Percentiles rank a stretch among this genome's conserved stretches.
Evolutionary conservation across 2,797 vertebrate species (phyloP).

Genomic region (Benthosema pterotum): DNA sequence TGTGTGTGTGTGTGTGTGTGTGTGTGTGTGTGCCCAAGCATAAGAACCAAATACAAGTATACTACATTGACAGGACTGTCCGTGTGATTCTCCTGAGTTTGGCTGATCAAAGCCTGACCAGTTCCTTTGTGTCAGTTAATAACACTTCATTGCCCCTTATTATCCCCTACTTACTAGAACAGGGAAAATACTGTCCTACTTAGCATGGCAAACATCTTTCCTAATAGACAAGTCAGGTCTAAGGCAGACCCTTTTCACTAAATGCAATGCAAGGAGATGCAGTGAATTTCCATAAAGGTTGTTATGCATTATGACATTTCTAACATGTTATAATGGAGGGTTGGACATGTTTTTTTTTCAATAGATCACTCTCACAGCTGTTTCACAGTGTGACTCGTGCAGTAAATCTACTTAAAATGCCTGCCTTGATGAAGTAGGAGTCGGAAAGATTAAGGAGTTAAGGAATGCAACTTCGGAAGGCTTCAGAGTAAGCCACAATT

Average conservation of each 20-base stretch:
- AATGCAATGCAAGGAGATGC: background rate
- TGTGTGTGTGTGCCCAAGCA: background rate
- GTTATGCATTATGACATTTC: background rate
- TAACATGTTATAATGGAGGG: background rate
- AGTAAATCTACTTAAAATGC: constrained; percentile 33
- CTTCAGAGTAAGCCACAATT: background rate
- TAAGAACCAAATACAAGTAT: constrained; percentile 28
- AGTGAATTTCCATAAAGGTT: background rate
- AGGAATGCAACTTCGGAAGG: background rate
- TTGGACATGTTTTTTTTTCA: background rate
- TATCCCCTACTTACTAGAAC: too few species aligned
- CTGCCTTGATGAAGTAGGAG: constrained; percentile 4
- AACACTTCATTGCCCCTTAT: background rate
- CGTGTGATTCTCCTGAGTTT: constrained; percentile 33
- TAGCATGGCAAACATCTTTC: background rate
- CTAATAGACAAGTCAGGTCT: background rate
- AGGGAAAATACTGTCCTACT: too few species aligned
- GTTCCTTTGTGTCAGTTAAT: constrained; percentile 32
- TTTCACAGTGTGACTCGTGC: background rate
- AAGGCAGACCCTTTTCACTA: background rate
- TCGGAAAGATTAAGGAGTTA: too few species aligned
- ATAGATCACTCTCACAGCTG: background rate
- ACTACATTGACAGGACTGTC: constrained; percentile 35
- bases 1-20: background rate
- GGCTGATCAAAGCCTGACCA: constrained; percentile 53